These are phyloP conservation scores for Gasterosteus nipponicus DNA, from an alignment of 2,113 vertebrate species.

Conservation along the genomic window DNA sequence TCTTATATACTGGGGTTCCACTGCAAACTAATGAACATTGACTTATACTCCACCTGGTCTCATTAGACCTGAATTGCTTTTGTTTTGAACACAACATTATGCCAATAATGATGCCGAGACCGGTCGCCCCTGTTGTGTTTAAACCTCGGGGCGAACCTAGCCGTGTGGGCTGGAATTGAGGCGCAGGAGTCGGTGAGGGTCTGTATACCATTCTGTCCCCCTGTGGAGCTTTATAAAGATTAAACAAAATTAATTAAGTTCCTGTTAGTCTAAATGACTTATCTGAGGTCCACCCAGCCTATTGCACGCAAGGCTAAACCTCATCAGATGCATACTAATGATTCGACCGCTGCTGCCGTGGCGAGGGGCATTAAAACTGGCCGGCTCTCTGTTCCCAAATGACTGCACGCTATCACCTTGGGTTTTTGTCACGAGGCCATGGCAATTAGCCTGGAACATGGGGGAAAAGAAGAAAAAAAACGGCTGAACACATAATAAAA, in stretches of 20 bases:
- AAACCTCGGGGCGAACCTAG: constrained; percentile 35
- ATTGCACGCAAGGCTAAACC: constrained; percentile 63
- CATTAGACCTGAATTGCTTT: constrained; percentile 56
- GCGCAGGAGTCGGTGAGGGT: constrained; percentile 54
- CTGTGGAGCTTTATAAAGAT: constrained; percentile 69
- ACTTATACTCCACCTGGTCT: constrained; percentile 59
- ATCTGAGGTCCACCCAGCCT: constrained; percentile 67
- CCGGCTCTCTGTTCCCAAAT: constrained; percentile 63
- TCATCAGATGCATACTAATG: constrained; percentile 75
- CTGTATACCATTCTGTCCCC: constrained; percentile 59
- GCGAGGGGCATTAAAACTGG: constrained; percentile 56
- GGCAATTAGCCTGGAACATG: constrained; percentile 76
- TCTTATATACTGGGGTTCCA: constrained; percentile 33
- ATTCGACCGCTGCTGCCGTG: constrained; percentile 28
- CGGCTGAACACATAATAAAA: constrained; percentile 63
- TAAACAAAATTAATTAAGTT: constrained; percentile 81
- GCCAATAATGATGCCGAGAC: constrained; percentile 56
- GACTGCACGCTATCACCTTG: constrained; percentile 72
- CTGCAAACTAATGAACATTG: constrained; percentile 46
- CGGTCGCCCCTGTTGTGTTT: constrained; percentile 20
- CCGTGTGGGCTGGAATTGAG: constrained; percentile 51
- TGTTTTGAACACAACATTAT: constrained; percentile 66
- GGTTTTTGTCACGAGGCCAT: constrained; percentile 76
- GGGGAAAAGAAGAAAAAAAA: constrained; percentile 10
- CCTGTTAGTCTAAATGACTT: constrained; percentile 77